These are phyloP conservation scores for Picus viridis DNA, from an alignment of 2,797 vertebrate genomes.

Conservation along the genomic window DNA sequence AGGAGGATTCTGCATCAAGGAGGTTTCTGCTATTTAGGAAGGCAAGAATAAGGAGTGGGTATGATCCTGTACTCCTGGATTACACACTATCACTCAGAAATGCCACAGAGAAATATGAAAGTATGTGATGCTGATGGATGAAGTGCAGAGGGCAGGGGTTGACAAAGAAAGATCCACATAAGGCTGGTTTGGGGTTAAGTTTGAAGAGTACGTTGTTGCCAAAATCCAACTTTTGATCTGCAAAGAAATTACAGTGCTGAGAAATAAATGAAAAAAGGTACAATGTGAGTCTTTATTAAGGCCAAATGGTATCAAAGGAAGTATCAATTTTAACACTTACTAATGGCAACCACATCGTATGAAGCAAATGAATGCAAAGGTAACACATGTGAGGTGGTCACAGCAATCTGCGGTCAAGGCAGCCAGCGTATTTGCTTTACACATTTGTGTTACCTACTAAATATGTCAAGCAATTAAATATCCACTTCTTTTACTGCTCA, in stretches of 20 bases:
- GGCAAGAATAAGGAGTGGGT: background rate
- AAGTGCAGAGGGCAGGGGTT: background rate
- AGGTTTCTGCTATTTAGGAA: background rate
- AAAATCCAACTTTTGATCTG: background rate
- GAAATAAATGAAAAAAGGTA: background rate
- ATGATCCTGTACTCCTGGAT: background rate
- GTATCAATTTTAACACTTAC: background rate
- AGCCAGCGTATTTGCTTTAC: background rate
- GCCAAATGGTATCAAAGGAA: background rate
- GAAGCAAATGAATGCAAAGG: background rate
- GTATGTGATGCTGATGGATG: background rate
- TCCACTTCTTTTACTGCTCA: background rate
- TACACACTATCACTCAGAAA: background rate
- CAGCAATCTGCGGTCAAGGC: background rate
- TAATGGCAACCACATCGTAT: background rate
- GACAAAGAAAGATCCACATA: background rate
- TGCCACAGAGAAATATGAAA: background rate
- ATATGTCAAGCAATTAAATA: background rate
- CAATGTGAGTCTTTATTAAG: background rate
- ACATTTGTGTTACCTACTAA: background rate
- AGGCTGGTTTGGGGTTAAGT: background rate
- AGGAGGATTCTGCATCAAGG: background rate
- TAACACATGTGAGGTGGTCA: background rate
- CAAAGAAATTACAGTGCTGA: background rate
- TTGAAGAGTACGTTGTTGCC: background rate